A percentile compares a stretch with the other conserved stretches of the same genome.
These are phyloP conservation scores for Xanthia togata DNA, from an alignment of 2,888 invertebrate genomes.

Conservation along the genomic window DNA sequence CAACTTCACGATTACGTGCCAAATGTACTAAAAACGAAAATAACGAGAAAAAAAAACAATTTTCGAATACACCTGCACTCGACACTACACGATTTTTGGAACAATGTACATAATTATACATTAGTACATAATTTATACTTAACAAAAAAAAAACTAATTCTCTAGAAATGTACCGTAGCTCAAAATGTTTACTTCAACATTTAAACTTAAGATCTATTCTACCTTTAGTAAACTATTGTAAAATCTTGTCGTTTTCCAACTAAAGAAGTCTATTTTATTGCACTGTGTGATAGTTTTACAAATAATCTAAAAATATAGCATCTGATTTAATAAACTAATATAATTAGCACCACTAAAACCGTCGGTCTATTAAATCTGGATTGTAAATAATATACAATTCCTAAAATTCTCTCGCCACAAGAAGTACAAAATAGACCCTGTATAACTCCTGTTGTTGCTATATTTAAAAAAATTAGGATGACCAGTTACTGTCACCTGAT, in stretches of 20 bases:
- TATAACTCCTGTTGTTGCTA: slow-evolving; percentile 23
- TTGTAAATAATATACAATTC: slow-evolving; percentile 52
- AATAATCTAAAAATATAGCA: slow-evolving; percentile 28
- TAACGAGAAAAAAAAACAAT: slow-evolving; percentile 61
- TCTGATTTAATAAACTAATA: slow-evolving; percentile 4
- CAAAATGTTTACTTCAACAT: slow-evolving; percentile 85
- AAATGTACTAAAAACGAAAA: slow-evolving; percentile 74
- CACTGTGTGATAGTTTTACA: slow-evolving; percentile 62
- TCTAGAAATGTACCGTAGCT: slow-evolving; percentile 85
- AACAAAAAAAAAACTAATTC: slow-evolving; percentile 74
- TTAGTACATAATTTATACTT: slow-evolving; percentile 77
- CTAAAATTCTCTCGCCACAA: slow-evolving; percentile 21
- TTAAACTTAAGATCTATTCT: slow-evolving; percentile 82
- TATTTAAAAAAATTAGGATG: slow-evolving; percentile 8
- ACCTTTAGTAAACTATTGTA: slow-evolving; percentile 75
- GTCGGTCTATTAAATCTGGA: slow-evolving; percentile 23
- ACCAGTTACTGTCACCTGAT: neutral
- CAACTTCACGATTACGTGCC: slow-evolving; percentile 84
- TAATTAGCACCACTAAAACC: slow-evolving; percentile 2
- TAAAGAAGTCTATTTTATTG: slow-evolving; percentile 64
- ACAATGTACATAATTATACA: slow-evolving; percentile 87
- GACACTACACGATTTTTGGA: slow-evolving; percentile 83
- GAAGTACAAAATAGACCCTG: slow-evolving; percentile 59
- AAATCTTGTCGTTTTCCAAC: slow-evolving; percentile 75
- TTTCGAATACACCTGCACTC: slow-evolving; percentile 72